Percentiles rank a stretch among this genome's conserved stretches.
phyloP scores from a whole-genome alignment of 2,797 vertebrate genomes.

The Sebastes goodei region DNA sequence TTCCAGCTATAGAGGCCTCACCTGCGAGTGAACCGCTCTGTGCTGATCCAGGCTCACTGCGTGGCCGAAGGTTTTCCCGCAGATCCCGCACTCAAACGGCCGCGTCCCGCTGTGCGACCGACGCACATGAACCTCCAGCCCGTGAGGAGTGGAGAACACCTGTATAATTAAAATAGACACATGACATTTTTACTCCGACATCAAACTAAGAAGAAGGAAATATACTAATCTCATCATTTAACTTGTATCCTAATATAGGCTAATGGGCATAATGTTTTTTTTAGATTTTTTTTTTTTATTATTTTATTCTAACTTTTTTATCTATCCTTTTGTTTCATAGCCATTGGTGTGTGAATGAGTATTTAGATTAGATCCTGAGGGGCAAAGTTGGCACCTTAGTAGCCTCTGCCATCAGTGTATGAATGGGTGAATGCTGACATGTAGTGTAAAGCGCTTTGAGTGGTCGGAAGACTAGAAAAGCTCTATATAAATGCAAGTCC shows the following conservation, averaged over 20 bases:
- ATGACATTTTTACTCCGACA: neutral
- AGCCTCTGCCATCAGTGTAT: no score
- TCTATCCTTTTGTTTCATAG: no score
- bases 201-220: neutral
- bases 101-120: slow-evolving; percentile 96
- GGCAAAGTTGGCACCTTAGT: no score
- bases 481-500: no score
- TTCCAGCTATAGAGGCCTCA: slow-evolving; percentile 44
- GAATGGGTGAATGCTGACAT: no score
- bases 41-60: slow-evolving; percentile 98
- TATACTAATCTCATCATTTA: neutral
- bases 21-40: slow-evolving; percentile 96
- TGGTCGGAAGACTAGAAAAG: no score
- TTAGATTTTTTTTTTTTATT: rapidly evolving
- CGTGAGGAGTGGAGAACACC: slow-evolving; percentile 98
- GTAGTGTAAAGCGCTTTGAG: no score
- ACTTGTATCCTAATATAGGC: neutral
- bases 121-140: slow-evolving; percentile 96
- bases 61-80: slow-evolving; percentile 98
- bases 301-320: no score
- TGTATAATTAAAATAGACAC: slow-evolving; percentile 49
- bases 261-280: no score
- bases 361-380: no score
- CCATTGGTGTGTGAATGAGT: no score
- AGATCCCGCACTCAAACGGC: slow-evolving; percentile 95